phyloP scores from a whole-genome alignment of 2,113 vertebrate species.

The Nesoenas mayeri region DNA sequence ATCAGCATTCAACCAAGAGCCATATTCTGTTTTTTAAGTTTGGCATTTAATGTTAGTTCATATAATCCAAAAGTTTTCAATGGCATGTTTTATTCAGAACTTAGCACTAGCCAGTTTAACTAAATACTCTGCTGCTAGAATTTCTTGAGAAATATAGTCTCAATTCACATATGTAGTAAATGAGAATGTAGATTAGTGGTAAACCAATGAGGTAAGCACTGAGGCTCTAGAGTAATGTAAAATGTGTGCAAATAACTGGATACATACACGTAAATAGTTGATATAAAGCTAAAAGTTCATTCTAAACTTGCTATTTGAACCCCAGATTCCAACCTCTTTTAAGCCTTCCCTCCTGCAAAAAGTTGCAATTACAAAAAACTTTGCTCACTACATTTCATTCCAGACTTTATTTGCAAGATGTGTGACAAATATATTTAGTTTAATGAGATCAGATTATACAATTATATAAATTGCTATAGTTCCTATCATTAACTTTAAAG shows the following conservation, averaged over 20 bases:
- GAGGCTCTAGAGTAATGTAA: background rate
- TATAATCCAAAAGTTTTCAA: background rate
- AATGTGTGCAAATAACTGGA: background rate
- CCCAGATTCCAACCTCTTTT: background rate
- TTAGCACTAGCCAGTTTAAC: accelerated
- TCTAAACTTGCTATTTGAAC: background rate
- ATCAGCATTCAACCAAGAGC: background rate
- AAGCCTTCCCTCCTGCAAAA: background rate
- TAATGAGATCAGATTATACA: background rate
- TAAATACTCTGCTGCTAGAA: background rate
- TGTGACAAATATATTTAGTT: background rate
- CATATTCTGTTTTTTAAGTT: background rate
- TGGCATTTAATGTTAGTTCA: background rate
- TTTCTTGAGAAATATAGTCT: background rate
- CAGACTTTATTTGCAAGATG: background rate
- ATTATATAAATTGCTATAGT: background rate
- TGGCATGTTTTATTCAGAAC: background rate
- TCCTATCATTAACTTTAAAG: background rate
- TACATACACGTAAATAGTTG: background rate
- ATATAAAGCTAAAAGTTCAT: background rate
- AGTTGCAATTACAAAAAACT: background rate
- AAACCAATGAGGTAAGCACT: background rate
- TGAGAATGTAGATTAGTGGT: background rate
- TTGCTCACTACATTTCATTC: background rate
- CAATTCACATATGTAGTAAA: background rate